Base-by-base conservation (phyloP, 2,888 invertebrate species). In the Papilio protenor region DNA sequence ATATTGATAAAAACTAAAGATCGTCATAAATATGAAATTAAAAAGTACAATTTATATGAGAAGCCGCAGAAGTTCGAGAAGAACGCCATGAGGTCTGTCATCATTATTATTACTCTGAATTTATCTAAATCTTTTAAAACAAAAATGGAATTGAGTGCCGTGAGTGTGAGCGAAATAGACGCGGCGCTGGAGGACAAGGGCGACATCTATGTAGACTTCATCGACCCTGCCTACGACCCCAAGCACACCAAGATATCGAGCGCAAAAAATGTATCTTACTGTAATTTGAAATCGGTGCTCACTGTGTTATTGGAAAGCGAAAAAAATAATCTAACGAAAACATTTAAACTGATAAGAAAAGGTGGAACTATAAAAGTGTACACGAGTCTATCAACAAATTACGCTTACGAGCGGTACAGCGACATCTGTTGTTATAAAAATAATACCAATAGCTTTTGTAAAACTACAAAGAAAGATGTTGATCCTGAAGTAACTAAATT, bases 81-180 rank as follows among this genome's bases (percentile, higher is more conserved):
- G 73, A 52, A 73, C 73, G 14, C 33, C 71, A 18, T 64, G 52
- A 81, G 85, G 76, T 85, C 87, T 76, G 79, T 91, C 6, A 91
- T 94, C 74, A 81, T 94, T 47, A 90, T 94, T 71, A 82, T 94
- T 16, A 91, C 93, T 23, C 81, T 93, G 72, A 79, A 87, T 79
- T 84, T 88, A 18, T 47, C 77, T 55, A 18, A 78, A 73, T 80
- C 81, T 69, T 77, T 80, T 52, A 75, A 77, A 55, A 69, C 55
- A 81, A 81, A 64, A 61, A 77, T 21, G 72, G 18, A 40, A 33
- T 61, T 76, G 33, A 16, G 76, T 33, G 75, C 73, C 55, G 79
- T 87, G 40, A 80, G 79, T 74, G 83, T 85, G 72, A 77, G 80
- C 21, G 86, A 89, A 79, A 49, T 92, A 14, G 84, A 88, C 59